Conservation (phyloP, 2,797 vertebrate species). For the Pelodytes ibericus region DNA sequence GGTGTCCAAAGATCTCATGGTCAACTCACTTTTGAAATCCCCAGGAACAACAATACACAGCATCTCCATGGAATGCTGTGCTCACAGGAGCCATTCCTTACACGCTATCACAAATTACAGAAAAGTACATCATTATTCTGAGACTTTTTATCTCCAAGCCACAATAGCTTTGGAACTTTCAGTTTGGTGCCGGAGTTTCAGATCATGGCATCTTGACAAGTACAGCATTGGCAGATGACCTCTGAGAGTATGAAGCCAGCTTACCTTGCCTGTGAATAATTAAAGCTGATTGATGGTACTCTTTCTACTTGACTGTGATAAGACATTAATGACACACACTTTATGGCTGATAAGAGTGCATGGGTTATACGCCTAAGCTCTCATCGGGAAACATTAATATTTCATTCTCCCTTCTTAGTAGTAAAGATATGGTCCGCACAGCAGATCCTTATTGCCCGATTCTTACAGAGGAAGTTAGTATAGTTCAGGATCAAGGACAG, state of each 20-base stretch:
- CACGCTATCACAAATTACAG: neutral
- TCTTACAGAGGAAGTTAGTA: neutral
- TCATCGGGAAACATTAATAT: constrained; percentile 28
- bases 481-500: neutral
- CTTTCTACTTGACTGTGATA: constrained; percentile 35
- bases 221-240: constrained; percentile 26
- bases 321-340: constrained; percentile 27
- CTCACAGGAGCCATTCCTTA: neutral
- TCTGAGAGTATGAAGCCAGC: constrained; percentile 14
- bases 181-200: constrained; percentile 3
- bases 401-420: constrained; percentile 6
- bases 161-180: neutral
- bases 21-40: no score
- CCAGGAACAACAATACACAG: no score
- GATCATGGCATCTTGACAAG: constrained; percentile 29
- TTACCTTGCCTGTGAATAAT: constrained; percentile 25
- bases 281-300: constrained; percentile 37
- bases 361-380: constrained; percentile 11
- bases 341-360: constrained; percentile 5
- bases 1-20: no score
- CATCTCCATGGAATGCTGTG: no score
- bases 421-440: neutral
- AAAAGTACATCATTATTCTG: neutral
- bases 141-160: neutral
- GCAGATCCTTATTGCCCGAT: neutral